phyloP scores from a whole-genome alignment of 2,113 vertebrate genomes.

The Nothocercus nigrocapillus region DNA sequence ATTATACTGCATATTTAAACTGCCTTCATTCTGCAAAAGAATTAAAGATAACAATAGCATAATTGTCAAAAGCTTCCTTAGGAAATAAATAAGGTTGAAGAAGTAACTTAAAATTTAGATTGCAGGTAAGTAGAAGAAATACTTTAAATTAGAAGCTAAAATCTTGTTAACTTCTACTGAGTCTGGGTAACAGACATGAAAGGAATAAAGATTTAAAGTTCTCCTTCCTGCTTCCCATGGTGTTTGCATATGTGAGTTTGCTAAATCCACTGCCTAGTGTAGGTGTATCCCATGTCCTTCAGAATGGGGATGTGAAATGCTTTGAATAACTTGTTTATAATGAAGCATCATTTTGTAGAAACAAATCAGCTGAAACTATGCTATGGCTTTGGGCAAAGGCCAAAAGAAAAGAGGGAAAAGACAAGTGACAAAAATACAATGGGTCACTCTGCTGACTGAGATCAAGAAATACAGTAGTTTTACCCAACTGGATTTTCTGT shows the following conservation, averaged over 20 bases:
- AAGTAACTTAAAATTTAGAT: background rate
- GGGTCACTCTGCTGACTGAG: background rate
- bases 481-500: background rate
- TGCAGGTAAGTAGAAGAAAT: background rate
- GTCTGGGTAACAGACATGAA: background rate
- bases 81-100: background rate
- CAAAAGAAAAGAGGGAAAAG: background rate
- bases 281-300: background rate
- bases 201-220: background rate
- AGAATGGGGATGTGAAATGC: background rate
- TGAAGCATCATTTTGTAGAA: background rate
- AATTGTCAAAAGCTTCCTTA: background rate
- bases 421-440: background rate
- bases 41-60: background rate
- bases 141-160: background rate
- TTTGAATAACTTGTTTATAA: background rate
- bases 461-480: background rate
- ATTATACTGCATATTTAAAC: background rate
- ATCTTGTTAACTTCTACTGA: background rate
- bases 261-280: background rate
- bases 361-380: background rate
- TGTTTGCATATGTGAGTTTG: background rate
- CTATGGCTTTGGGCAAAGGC: background rate
- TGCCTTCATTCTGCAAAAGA: background rate
- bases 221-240: background rate